phyloP scores from a whole-genome alignment of 2,888 invertebrate genomes.

The Oxytorus armatus region DNA sequence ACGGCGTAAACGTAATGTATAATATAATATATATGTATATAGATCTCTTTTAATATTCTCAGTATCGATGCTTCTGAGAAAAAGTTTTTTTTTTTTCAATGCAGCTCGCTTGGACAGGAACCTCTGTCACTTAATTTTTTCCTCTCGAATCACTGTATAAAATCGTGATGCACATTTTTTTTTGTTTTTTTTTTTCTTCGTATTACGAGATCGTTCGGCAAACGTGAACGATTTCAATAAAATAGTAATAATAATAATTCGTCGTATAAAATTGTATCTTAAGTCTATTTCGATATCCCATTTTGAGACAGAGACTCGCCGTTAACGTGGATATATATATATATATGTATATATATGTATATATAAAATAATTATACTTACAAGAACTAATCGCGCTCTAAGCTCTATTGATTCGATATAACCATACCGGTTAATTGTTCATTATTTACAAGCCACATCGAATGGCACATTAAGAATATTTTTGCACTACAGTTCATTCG shows the following conservation, averaged over 20 bases:
- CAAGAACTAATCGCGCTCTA: slow-evolving; percentile 43
- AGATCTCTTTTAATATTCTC: slow-evolving; percentile 9
- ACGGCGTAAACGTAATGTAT: slow-evolving; percentile 21
- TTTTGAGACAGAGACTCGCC: slow-evolving; percentile 22
- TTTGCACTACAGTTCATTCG: slow-evolving; percentile 81
- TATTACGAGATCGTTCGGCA: slow-evolving; percentile 14
- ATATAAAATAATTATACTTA: slow-evolving; percentile 57
- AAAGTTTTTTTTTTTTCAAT: slow-evolving; percentile 13
- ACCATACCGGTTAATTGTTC: slow-evolving; percentile 57
- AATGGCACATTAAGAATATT: slow-evolving; percentile 84
- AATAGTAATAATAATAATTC: slow-evolving; percentile 36
- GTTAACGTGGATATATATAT: too few relatives aligned
- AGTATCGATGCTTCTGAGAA: neutral
- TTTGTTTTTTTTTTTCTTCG: neutral
- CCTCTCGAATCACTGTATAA: slow-evolving; percentile 41
- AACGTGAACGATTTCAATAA: slow-evolving; percentile 10
- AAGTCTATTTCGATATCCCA: slow-evolving; percentile 42
- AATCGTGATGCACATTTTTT: slow-evolving; percentile 52
- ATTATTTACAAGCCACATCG: slow-evolving; percentile 83
- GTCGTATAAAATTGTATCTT: slow-evolving; percentile 63
- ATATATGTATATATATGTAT: slow-evolving; percentile 22
- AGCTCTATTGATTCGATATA: slow-evolving; percentile 57
- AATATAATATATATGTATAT: slow-evolving; percentile 18
- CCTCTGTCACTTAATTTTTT: slow-evolving; percentile 50
- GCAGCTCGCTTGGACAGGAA: slow-evolving; percentile 36